Base-by-base conservation (phyloP, 2,113 vertebrate genomes). In the Harpagus bidentatus region DNA sequence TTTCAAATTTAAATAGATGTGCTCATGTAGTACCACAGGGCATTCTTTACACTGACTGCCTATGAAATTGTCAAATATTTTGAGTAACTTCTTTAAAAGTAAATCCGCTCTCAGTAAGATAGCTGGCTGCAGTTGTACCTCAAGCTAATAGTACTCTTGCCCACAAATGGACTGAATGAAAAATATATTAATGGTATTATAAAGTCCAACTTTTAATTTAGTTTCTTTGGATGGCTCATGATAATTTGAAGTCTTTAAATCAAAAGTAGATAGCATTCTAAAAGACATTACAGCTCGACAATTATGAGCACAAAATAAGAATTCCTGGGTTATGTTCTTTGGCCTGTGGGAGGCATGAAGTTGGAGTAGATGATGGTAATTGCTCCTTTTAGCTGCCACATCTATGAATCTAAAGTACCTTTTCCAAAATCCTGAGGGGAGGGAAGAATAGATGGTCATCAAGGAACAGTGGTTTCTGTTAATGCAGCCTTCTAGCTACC, bases 221-320 rank as follows among this genome's bases (percentile, higher is more conserved):
- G 61, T 48, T 89, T 95, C 90, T 90, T 89, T 74, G 86, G 63
- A 76, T 58, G 40, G 65, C 58, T 97, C 52, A 71, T 1, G 6
- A 84, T 87, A 86, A 89, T 93, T 92, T 79, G 32, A 92, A 95
- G 91, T 95, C 90, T 82, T 95, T 96, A 97, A 96, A 93, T 97
- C 95, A 91, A 69, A 92, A 91, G 79, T 26, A 88, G 94, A 76
- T 29, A 82, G 40, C 8, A 5, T 94, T 95, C 86, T 95, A 92
- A 95, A 94, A 95, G 77, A 79, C 80, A 86, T 95, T 82, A 95
- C 38, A 69, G 43, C 48, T 95, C 0, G 0, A 95, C 77, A 95
- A 94, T 97, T 95, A 96, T 29, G 7, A 93, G 61, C 70, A 87
- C 71, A 89, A 95, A 79, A 80, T 29, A 40, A 71, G 88, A 95